Evolutionary conservation across 1,140 invertebrate genomes (phyloP).

Genomic region (Drosophila equinoxialis): DNA sequence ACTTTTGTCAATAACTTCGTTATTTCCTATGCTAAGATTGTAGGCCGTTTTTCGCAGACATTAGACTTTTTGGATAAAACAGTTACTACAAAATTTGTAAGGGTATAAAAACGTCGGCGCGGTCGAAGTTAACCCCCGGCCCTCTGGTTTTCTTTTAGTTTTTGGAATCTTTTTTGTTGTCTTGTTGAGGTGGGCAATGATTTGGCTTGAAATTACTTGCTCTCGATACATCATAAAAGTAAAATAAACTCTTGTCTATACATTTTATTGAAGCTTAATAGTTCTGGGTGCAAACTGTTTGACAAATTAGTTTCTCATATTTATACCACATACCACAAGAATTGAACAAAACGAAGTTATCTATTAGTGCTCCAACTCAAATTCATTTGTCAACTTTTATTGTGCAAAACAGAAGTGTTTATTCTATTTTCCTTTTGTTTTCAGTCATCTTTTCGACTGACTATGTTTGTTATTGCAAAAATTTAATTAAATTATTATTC

Average conservation of each 20-base stretch:
- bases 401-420: not conserved
- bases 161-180: slow-evolving; percentile 24
- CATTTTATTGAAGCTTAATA: not conserved
- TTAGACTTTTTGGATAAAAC: no score
- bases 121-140: no score
- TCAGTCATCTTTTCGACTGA: not conserved
- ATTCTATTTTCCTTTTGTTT: not conserved
- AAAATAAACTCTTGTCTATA: not conserved
- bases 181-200: slow-evolving; percentile 39
- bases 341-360: not conserved
- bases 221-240: slow-evolving; percentile 2
- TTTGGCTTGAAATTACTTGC: slow-evolving; percentile 57
- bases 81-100: no score
- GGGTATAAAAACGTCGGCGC: no score
- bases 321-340: not conserved
- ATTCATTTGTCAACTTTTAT: not conserved
- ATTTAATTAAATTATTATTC: not conserved
- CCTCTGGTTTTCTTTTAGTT: not conserved
- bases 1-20: no score
- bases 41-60: no score
- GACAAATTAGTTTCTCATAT: not conserved
- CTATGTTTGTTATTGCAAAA: not conserved
- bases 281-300: not conserved
- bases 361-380: not conserved
- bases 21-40: no score